Evolutionary conservation across 2,113 vertebrate genomes (phyloP), one percentile per base, ranked within the genome.

Genomic region (Coturnix japonica): DNA sequence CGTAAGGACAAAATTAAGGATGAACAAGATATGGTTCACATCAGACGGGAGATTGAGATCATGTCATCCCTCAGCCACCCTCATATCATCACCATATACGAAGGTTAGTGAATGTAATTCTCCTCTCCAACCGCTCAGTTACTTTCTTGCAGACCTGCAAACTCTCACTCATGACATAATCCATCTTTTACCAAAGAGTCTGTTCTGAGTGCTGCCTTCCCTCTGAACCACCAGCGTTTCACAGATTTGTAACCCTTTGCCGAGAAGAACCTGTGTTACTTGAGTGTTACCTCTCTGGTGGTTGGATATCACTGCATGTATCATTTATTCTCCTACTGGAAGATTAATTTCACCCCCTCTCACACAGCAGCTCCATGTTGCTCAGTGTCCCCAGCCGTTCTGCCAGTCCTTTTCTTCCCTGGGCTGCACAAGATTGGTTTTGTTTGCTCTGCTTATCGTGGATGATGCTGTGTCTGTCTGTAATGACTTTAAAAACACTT

Each of bases 1-100:
- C 98, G 99, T 96, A 99, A 99, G 97, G 99, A 99, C 98, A 99
- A 99, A 98, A 99, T 99, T 98, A 99, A 99, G 97, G 99, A 99
- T 91, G 99, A 99, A 72, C 99, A 99, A 96, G 99, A 99, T 97
- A 99, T 99, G 99, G 98, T 99, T 97, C 99, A 99, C 98, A 99
- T 99, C 97, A 98, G 99, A 97, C 96, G 99, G 84, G 99, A 99
- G 98, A 99, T 99, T 94, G 99, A 99, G 97, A 99, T 99, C 97
- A 99, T 99, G 99, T 99, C 99, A 93, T 99, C 99, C 90, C 98
- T 99, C 95, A 99, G 95, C 97, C 99, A 99, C 97, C 99, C 99
- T 92, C 99, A 99, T 98, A 99, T 99, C 97, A 99, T 99, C 98
- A 98, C 98, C 94, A 99, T 99, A 97, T 99, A 99, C 89, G 99